phyloP scores from a whole-genome alignment of 2,797 vertebrate species.

The Erithacus rubecula region DNA sequence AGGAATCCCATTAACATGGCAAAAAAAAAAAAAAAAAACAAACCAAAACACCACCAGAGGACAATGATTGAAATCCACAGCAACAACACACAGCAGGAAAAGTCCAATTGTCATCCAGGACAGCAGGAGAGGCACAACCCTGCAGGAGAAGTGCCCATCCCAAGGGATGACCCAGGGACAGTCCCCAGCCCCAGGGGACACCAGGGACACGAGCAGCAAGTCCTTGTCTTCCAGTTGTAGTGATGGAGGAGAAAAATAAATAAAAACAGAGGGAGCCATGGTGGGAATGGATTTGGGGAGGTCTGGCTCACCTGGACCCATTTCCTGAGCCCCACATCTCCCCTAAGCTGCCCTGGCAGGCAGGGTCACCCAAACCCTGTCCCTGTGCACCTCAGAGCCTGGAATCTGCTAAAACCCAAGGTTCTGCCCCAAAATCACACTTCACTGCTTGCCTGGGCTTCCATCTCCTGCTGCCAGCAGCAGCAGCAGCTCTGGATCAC shows the following conservation, averaged over 20 bases:
- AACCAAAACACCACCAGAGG: fast-evolving
- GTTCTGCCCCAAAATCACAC: not conserved
- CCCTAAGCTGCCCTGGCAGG: not conserved
- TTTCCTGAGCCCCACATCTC: not conserved
- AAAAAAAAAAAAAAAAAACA: not conserved
- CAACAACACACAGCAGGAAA: not conserved
- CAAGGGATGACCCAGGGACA: not conserved
- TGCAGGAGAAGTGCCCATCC: not conserved
- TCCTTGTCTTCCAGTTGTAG: not conserved
- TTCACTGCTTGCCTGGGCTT: fast-evolving
- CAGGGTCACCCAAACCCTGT: not conserved
- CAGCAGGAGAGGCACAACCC: not conserved
- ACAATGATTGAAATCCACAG: not conserved
- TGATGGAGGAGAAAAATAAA: not conserved
- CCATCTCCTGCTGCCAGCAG: not conserved
- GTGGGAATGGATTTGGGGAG: not conserved
- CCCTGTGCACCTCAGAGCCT: fast-evolving
- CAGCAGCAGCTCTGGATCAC: not conserved
- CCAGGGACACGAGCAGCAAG: not conserved
- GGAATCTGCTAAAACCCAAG: not conserved
- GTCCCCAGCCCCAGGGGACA: not conserved
- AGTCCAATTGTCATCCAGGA: not conserved
- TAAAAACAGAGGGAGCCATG: fast-evolving
- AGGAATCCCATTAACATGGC: not conserved
- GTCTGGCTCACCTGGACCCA: fast-evolving